Percentiles rank a stretch among this genome's conserved stretches.
phyloP scores from a whole-genome alignment of 2,888 invertebrate genomes.

The Aphrophora alni region DNA sequence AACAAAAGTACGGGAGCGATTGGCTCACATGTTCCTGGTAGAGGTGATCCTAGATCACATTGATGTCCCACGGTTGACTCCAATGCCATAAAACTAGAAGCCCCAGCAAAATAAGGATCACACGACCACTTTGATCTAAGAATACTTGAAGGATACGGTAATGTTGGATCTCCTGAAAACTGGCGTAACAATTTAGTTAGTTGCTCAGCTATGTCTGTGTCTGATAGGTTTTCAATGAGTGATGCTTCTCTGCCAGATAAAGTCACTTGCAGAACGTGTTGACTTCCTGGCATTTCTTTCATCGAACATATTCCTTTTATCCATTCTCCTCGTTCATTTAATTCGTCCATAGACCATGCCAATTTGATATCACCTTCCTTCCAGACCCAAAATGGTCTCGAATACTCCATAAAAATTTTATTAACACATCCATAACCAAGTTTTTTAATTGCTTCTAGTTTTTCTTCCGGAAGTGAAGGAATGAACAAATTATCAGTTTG shows the following conservation, averaged over 20 bases:
- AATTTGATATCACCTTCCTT: constrained; percentile 68
- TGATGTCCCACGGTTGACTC: constrained; percentile 65
- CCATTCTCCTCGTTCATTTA: constrained; percentile 70
- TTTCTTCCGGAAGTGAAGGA: constrained; percentile 72
- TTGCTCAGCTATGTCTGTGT: constrained; percentile 30
- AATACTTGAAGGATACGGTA: constrained; percentile 50
- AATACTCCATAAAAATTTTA: constrained; percentile 79
- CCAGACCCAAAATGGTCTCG: constrained; percentile 76
- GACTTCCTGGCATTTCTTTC: constrained; percentile 74
- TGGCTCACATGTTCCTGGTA: constrained; percentile 53
- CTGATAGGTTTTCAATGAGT: constrained; percentile 27
- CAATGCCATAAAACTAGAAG: constrained; percentile 52
- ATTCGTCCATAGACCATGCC: constrained; percentile 72
- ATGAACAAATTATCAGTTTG: constrained; percentile 74
- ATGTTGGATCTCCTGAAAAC: constrained; percentile 39
- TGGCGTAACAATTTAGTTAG: constrained; percentile 33
- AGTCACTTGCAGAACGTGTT: constrained; percentile 74
- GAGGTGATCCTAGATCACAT: constrained; percentile 71
- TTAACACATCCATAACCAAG: constrained; percentile 77
- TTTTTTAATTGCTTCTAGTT: constrained; percentile 69
- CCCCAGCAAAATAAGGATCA: constrained; percentile 53
- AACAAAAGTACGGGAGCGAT: constrained; percentile 63
- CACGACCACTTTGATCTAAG: constrained; percentile 53
- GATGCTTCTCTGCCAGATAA: constrained; percentile 55
- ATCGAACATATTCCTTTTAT: constrained; percentile 71